Evolutionary conservation across 92 coral and sea anemone species (phyloP).

Genomic region (Epizoanthus stellaris): DNA sequence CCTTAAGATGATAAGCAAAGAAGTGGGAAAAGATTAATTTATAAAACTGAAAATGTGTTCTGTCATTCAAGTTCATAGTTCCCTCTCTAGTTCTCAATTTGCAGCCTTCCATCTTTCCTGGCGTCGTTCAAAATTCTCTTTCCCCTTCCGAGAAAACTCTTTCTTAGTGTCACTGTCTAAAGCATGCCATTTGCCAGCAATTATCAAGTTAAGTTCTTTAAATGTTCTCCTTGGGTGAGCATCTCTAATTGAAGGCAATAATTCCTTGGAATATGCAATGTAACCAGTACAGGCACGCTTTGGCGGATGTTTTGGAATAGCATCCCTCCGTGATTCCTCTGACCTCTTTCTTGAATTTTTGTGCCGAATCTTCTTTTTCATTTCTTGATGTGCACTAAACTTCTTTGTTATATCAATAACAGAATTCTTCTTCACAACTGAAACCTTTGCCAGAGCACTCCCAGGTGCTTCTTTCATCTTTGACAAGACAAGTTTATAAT

Average conservation of each 20-base stretch:
- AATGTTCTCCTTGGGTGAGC: constrained; percentile 18
- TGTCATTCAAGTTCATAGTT: too few species aligned
- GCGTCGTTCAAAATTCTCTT: constrained; percentile 13
- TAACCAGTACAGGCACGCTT: constrained; percentile 19
- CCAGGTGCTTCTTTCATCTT: not conserved
- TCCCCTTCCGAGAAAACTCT: constrained; percentile 7
- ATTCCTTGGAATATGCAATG: constrained; percentile 8
- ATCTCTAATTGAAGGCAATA: constrained; percentile 7
- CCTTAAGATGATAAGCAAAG: too few species aligned
- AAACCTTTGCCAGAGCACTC: constrained; percentile 3
- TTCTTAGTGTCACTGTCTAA: not conserved
- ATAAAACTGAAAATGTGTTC: too few species aligned
- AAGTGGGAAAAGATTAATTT: too few species aligned
- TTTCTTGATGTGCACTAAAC: constrained; percentile 23
- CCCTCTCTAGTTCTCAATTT: too few species aligned
- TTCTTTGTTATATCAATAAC: not conserved
- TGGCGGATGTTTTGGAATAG: not conserved
- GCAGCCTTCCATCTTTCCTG: too few species aligned
- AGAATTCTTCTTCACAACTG: not conserved
- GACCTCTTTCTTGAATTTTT: too few species aligned
- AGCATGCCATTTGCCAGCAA: not conserved
- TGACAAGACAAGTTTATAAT: not conserved
- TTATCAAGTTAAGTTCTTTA: constrained; percentile 17
- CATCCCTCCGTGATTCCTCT: not conserved
- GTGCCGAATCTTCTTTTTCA: constrained; percentile 8